phyloP scores from a whole-genome alignment of 2,797 vertebrate genomes.

The Iguana delicatissima region DNA sequence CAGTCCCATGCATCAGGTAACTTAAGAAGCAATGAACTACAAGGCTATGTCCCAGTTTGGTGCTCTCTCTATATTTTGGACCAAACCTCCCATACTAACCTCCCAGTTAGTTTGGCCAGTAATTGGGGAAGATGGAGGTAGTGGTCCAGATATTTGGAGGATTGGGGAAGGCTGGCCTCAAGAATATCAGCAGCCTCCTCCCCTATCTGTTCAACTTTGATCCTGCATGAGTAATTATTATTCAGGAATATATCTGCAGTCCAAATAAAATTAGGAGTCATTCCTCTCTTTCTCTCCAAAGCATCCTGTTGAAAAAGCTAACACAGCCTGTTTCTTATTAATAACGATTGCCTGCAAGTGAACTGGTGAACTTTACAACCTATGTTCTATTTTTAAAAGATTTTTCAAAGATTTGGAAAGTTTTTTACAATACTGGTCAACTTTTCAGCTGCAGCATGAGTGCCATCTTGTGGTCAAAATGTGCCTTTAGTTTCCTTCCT shows the following conservation, averaged over 20 bases:
- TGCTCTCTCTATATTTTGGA: not conserved
- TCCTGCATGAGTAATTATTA: not conserved
- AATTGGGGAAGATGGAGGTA: not conserved
- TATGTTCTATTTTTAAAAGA: conserved; percentile 6
- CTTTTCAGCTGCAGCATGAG: conserved; percentile 5
- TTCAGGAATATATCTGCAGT: not conserved
- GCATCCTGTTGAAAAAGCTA: not conserved
- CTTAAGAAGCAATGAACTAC: no score
- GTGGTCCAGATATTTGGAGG: not conserved
- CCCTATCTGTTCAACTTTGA: not conserved
- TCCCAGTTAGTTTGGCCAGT: not conserved
- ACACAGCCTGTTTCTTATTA: conserved; percentile 16
- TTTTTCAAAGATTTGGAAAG: conserved; percentile 16
- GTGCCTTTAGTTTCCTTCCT: conserved; percentile 43
- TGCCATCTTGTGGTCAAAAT: conserved; percentile 63
- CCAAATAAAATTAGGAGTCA: not conserved
- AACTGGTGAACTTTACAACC: not conserved
- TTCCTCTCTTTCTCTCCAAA: not conserved
- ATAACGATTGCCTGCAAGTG: not conserved
- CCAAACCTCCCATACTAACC: not conserved
- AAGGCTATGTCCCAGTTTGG: not conserved
- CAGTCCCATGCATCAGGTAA: no score
- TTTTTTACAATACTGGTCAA: fast-evolving
- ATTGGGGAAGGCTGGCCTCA: not conserved
- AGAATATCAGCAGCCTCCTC: not conserved